Base-by-base conservation (phyloP, 2,113 vertebrate species). In the Hippoglossus stenolepis region DNA sequence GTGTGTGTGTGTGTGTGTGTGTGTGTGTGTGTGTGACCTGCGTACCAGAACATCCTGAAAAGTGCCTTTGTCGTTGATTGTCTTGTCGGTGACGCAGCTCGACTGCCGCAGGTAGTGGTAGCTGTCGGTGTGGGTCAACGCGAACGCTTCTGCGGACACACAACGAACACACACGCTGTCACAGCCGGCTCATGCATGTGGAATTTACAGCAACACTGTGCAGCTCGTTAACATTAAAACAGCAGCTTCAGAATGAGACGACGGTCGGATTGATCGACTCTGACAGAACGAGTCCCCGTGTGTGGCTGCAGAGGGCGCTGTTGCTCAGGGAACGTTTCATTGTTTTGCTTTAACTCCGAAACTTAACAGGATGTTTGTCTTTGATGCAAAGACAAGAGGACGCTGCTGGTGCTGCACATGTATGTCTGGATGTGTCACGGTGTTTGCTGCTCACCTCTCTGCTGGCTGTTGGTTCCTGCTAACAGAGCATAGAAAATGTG, bases 401-500 rank as follows among this genome's bases (percentile, higher is more conserved):
- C 8, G 31, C 0, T 35, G 5, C 28, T 28, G 28, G 28, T 28
- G 6, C 6, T 35, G 13, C 11, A 11, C 14, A 2, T 17, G 58
- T 28, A 5, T 0, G 28, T 28, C 2, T 5, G 28, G 28, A 28
- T 5, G 4, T 28, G 28, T 0, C 12, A 1, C 31, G 0, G 14
- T 26, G 21, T 53, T 4, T 43, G 13, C 17, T 40, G 0, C 3
- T 65, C 61, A 86, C 73, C 97, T 95, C 85, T 95, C 76, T 97
- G 95, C 74, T 94, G 95, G 31, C 77, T 87, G 80, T 91, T 95
- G 86, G 96, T 93, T 91, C 98, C 98, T 35, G 96, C 96, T 91
- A 99, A 94, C 91, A 99, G 94, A 63, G 98, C 97, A 60, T 99
- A 99, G 93, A 99, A 99, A 76, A 99, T 96, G 94, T 99, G 98